Evolutionary conservation across 2,797 vertebrate genomes (phyloP).

Genomic region (Chaenodraco wilsoni): DNA sequence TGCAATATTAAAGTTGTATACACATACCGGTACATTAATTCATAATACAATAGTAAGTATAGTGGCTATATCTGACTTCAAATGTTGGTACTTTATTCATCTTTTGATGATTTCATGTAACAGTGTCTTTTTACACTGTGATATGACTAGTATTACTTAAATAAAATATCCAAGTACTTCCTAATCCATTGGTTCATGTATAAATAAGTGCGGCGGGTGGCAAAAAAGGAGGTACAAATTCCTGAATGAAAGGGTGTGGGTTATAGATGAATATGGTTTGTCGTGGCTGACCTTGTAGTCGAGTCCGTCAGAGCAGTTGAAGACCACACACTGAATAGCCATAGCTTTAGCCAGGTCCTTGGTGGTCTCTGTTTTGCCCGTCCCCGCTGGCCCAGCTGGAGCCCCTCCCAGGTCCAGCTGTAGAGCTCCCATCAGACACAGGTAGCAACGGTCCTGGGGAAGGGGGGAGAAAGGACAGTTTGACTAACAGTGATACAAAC

Average conservation of each 20-base stretch:
- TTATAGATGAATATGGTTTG: neutral
- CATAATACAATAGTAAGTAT: too few species aligned
- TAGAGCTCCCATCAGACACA: constrained; percentile 93
- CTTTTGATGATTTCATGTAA: too few species aligned
- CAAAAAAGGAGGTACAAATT: neutral
- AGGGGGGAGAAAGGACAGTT: neutral
- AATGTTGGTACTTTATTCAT: too few species aligned
- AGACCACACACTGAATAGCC: constrained; percentile 92
- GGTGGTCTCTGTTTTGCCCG: constrained; percentile 92
- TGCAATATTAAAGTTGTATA: too few species aligned
- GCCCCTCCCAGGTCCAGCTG: constrained; percentile 91
- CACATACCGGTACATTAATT: too few species aligned
- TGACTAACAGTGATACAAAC: neutral
- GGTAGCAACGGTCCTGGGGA: constrained; percentile 89
- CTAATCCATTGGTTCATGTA: neutral
- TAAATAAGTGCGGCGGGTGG: neutral
- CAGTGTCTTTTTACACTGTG: too few species aligned
- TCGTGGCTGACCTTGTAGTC: constrained; percentile 87
- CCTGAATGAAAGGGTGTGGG: neutral
- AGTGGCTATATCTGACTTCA: too few species aligned
- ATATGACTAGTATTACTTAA: too few species aligned
- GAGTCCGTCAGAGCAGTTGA: constrained; percentile 92
- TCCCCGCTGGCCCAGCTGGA: constrained; percentile 90
- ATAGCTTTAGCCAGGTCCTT: constrained; percentile 92
- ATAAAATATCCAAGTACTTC: too few species aligned